Base-by-base conservation (phyloP, 2,113 vertebrate genomes). In the Hirundichthys speculiger region DNA sequence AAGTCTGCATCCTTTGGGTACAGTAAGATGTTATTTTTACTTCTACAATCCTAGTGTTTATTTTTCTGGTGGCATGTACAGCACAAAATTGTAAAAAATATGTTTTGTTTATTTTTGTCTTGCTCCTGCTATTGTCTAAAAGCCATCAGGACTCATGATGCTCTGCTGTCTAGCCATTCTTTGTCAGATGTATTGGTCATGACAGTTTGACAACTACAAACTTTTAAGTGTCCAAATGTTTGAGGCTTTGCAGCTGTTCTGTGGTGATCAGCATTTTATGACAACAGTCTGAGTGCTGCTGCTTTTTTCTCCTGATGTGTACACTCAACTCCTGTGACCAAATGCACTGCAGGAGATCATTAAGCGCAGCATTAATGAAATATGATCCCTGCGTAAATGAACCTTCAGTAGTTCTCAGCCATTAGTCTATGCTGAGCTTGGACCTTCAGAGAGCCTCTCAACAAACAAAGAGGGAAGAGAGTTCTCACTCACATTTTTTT, bases 1-100 rank as follows among this genome's bases (percentile, higher is more conserved):
- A 92, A 91, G 66, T 91, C 92, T 0, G 86, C 91, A 1, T 91
- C 92, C 52, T 92, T 91, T 64, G 89, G 92, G 92, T 93, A 90
- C 77, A 80, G 88, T 89, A 75, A 78, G 63, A 80, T 18, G 2
- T 64, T 75, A 18, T 64, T 68, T 49, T 50, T 46, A 25, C 48
- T 11, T 34, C 54, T 34, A 22, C 2, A 3, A 41, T 15, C 22
- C 10, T 25, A 30, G 48, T 54, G 49, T 61, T 9, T 16, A 9
- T 9, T 19, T n/a, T 45, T 45, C 12, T 2, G 10, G 3, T 45
- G n/a, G 18, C 30, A 34, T 10, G 7, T 34, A 34, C 30, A 10
- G 9, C 30, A 34, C 30, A 45, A 45, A 45, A 45, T 19, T 18
- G 43, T n/a, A 45, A n/a, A n/a, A n/a, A n/a, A 9, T 19, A 3